Evolutionary conservation across 2,113 vertebrate species (phyloP), one percentile per base, ranked within the genome.

Genomic region (Cyrtonyx montezumae): DNA sequence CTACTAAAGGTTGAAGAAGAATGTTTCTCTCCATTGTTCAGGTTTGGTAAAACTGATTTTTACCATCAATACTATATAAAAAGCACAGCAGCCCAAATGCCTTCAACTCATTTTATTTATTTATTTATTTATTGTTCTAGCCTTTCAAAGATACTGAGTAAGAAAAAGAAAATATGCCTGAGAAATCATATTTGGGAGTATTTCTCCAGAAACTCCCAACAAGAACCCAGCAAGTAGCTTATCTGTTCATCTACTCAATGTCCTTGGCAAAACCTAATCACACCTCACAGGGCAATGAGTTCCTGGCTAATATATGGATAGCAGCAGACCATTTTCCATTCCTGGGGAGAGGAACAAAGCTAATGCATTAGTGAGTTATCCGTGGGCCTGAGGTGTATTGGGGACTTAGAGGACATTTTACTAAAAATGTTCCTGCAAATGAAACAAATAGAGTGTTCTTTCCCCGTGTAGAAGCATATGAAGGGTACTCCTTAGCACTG

Each of bases 321-420:
- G 61, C 37, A 80, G 75, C 37, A 91, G 34, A 91, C 91, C 9
- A 84, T 91, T 96, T 94, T 92, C 94, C 87, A 85, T 21, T 96
- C 84, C 84, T 80, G 70, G 30, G 82, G 82, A 89, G 88, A 84
- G 81, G 84, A 93, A 77, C 67, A 90, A 92, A 5, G 9, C 43
- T 51, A 28, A 25, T 36, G 59, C 42, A 74, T 73, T 95, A 91
- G 84, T 30, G 10, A 82, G 45, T 53, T 95, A 87, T 79, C 58
- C 68, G 92, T 61, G 84, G 49, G 15, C 22, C 48, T 56, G 13
- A 9, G 66, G 37, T 77, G 5, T 36, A 48, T 2, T 58, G 40
- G 85, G 59, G 36, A 74, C 68, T 85, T 87, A 46, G 59, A 92
- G 55, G 42, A 81, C 6, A 22, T 73, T 92, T 84, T 82, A 4